Conservation (phyloP, 2,113 vertebrate genomes). For the Corythoichthys haematopterus region DNA sequence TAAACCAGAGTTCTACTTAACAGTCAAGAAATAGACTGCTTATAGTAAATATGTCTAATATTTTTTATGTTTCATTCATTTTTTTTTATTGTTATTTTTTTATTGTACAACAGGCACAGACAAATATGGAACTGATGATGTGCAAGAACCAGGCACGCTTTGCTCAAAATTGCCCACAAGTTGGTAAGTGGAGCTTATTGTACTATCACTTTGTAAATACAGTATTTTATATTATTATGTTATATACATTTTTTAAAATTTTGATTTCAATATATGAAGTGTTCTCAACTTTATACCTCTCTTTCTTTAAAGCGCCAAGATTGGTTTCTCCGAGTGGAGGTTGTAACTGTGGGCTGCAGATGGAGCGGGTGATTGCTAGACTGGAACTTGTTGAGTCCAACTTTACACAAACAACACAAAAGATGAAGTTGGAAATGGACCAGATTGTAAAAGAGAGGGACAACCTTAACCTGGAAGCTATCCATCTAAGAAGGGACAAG, state of each 20-base stretch:
- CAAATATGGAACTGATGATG: not conserved
- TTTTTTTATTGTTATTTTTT: not conserved
- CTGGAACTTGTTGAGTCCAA: constrained; percentile 51
- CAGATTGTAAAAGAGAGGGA: constrained; percentile 48
- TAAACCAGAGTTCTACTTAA: not conserved
- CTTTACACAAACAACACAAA: constrained; percentile 55
- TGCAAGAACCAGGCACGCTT: not conserved
- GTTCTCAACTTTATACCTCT: not conserved
- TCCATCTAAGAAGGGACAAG: constrained; percentile 58
- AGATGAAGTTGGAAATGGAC: constrained; percentile 47
- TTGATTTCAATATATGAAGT: not conserved
- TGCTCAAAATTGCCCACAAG: not conserved
- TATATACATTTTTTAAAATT: not conserved
- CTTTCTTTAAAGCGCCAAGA: not conserved
- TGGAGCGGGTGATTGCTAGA: constrained; percentile 29
- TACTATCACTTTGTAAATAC: not conserved
- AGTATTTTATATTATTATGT: not conserved
- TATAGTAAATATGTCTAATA: not conserved
- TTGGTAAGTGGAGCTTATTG: not conserved
- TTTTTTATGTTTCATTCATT: not conserved
- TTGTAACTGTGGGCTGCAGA: constrained; percentile 21
- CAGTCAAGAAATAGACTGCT: not conserved
- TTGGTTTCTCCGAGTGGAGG: not conserved
- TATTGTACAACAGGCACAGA: not conserved
- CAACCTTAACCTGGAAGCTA: constrained; percentile 49